Conservation (phyloP, 2,113 vertebrate genomes). For the Pteruthius melanotis region DNA sequence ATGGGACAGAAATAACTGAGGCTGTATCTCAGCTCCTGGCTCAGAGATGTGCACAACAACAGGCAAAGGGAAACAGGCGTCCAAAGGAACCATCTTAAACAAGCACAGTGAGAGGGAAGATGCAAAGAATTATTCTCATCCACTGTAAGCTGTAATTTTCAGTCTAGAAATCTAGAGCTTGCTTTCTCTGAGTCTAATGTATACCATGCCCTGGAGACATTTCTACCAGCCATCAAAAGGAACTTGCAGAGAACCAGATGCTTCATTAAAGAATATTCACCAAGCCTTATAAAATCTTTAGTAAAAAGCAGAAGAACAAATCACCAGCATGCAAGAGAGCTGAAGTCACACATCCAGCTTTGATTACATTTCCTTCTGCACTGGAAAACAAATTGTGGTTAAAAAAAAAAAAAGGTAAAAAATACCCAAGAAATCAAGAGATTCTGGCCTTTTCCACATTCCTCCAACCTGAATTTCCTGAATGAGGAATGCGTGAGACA, state of each 20-base stretch:
- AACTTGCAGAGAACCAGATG: constrained; percentile 57
- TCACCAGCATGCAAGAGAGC: background rate
- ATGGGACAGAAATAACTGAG: background rate
- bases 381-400: background rate
- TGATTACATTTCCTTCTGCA: background rate
- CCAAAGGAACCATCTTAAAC: background rate
- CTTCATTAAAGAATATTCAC: constrained; percentile 63
- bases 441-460: background rate
- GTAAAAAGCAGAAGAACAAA: constrained; percentile 37
- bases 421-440: background rate
- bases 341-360: constrained; percentile 11
- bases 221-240: constrained; percentile 42
- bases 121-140: background rate
- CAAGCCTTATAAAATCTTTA: constrained; percentile 42
- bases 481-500: constrained; percentile 25
- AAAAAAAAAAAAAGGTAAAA: background rate
- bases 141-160: constrained; percentile 20
- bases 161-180: constrained; percentile 29
- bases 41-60: background rate
- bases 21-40: background rate
- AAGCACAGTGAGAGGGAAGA: background rate
- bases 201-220: constrained; percentile 35
- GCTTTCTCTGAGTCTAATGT: constrained; percentile 17
- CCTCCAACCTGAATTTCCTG: constrained; percentile 21
- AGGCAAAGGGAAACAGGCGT: background rate